Evolutionary conservation across 2,113 vertebrate genomes (phyloP), one percentile per base, ranked within the genome.

Genomic region (Tenrec ecaudatus): DNA sequence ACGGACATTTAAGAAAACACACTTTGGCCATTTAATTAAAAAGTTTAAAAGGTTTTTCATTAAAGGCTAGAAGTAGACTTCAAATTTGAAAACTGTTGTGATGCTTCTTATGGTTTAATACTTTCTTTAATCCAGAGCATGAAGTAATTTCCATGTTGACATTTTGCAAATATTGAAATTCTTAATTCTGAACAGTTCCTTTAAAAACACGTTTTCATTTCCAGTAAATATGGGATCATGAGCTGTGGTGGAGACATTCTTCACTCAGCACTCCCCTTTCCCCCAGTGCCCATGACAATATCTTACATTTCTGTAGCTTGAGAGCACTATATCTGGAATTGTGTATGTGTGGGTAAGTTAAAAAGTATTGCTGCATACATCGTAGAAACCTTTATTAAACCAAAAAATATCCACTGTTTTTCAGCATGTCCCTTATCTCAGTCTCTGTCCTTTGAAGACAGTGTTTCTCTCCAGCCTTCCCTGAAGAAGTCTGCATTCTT

Each of bases 21-120:
- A 84, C 58, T 17, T 62, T 90, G 84, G 90, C 23, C 87, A 20
- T 78, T 82, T 87, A 83, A 81, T 88, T 92, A 69, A 88, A 77
- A 94, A 91, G 12, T 81, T 82, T 73, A 75, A 71, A 81, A 78
- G 57, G 82, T 40, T 6, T 27, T 64, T 75, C 17, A 40, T 25
- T 47, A 15, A 58, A 38, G 43, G 10, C n/a, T 66, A 91, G 89
- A 58, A 91, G 33, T 79, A 43, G 69, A 88, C 22, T 75, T 82
- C 47, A 81, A 62, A 31, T 86, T 76, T 76, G 88, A 71, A 79
- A 77, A 68, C n/a, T 89, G 11, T 76, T 79, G 3, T 84, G 31
- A 9, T n/a, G 38, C 91, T n/a, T 9, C 22, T 69, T 83, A 23
- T 14, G 89, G 80, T 90, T 90, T 85, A 73, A 43, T 73, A 17